Base-by-base conservation (phyloP, 2,113 vertebrate genomes). In the Pteropus alecto region DNA sequence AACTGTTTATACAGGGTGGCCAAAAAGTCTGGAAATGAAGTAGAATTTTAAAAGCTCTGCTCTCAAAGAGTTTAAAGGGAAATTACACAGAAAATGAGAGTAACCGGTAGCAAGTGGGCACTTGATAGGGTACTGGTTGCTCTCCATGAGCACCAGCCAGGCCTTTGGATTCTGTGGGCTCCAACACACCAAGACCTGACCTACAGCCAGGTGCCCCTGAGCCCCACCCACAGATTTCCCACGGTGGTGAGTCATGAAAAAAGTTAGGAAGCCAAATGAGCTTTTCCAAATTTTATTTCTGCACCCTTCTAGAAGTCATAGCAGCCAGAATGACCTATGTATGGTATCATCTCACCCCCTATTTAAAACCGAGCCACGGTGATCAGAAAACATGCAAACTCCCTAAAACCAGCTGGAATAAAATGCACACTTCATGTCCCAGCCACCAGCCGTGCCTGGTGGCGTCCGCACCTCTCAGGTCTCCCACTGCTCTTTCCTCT, bases 171-270 rank as follows among this genome's bases (percentile, higher is more conserved):
- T 48, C 86, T 54, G 58, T 8, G 41, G 3, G 35, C 60, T 78
- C 65, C n/a, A 30, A 24, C 12, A 7, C 0, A 1, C 33, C 33
- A 33, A 41, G 30, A 33, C 43, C 67, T 86, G 61, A 38, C 35
- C 83, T 41, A 58, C 12, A 73, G 73, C 92, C 68, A 74, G 61
- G 46, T 22, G n/a, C 48, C 51, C 51, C 63, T 68, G 58, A 84
- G 65, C 61, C 41, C 65, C 67, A 51, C 81, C 87, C 92, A 84
- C 24, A 41, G 18, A 48, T 88, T 92, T 96, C 94, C 93, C 93
- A 78, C 26, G 70, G 65, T 21, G 33, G 6, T 87, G 56, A 96
- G 61, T 83, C 79, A 92, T 16, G 4, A 51, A 71, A 76, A 85
- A 93, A 54, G 46, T 51, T 19, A 43, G 63, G 18, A 85, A 61